A percentile compares a stretch with the other conserved stretches of the same genome.
phyloP scores from a whole-genome alignment of 1,140 invertebrate genomes.

The Neodiprion lecontei region DNA sequence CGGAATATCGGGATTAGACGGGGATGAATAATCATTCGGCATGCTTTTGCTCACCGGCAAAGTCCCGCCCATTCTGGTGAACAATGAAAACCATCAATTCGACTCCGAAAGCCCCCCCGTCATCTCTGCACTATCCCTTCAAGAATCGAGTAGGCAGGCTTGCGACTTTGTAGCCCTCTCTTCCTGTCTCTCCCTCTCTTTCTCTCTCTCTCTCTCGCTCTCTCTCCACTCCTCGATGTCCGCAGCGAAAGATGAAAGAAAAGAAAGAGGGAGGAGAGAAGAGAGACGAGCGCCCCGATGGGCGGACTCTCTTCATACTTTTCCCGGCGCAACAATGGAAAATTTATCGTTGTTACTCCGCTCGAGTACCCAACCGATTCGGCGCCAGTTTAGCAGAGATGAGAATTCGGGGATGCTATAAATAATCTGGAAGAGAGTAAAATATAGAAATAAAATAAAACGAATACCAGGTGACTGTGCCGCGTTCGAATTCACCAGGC shows the following conservation, averaged over 20 bases:
- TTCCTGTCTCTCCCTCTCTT: neutral
- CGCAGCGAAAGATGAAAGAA: too few species aligned
- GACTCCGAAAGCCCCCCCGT: slow-evolving; percentile 33
- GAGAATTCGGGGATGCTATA: neutral
- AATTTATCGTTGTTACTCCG: neutral
- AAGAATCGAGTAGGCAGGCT: neutral
- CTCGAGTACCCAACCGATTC: neutral
- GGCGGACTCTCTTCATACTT: neutral
- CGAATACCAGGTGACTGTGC: neutral
- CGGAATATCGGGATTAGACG: too few species aligned
- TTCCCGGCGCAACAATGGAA: neutral
- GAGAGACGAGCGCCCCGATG: neutral
- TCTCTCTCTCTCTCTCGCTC: neutral
- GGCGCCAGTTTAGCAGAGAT: too few species aligned
- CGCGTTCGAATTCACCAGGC: too few species aligned
- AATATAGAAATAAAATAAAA: neutral
- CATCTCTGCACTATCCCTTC: neutral
- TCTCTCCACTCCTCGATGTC: neutral
- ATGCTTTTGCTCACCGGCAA: slow-evolving; percentile 10
- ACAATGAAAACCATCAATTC: slow-evolving; percentile 52
- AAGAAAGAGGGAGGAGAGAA: too few species aligned
- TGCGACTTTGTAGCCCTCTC: neutral
- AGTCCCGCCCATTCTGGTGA: slow-evolving; percentile 40
- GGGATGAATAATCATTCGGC: too few species aligned
- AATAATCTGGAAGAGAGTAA: neutral